Evolutionary conservation across 1,140 invertebrate genomes (phyloP).

Genomic region (Drosophila serrata): DNA sequence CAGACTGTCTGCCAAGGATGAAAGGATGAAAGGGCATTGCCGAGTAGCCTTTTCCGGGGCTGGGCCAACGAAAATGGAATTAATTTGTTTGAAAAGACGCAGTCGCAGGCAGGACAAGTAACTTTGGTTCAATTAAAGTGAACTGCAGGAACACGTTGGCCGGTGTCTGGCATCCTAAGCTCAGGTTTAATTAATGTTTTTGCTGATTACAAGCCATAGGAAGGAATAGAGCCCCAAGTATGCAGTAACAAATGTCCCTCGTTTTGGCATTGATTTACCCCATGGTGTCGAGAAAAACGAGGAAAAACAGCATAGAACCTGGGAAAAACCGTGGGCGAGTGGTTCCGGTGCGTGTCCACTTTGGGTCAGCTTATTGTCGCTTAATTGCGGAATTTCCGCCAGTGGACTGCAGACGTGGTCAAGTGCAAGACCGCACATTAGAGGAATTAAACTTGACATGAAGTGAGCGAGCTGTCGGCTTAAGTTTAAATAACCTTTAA

Average conservation of each 20-base stretch:
- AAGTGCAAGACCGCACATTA: conserved; percentile 38
- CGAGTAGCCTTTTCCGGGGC: conserved; percentile 20
- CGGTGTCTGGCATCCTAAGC: conserved; percentile 52
- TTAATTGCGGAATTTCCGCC: conserved; percentile 68
- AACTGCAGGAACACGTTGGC: conserved; percentile 48
- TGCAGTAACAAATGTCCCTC: conserved; percentile 56
- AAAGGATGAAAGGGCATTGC: conserved; percentile 50
- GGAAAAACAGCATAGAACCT: conserved; percentile 27
- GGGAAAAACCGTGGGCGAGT: conserved; percentile 34
- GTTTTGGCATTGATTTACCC: conserved; percentile 68
- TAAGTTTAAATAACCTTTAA: conserved; percentile 31
- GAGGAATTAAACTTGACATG: conserved; percentile 44
- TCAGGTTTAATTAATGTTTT: conserved; percentile 73
- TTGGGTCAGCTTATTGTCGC: conserved; percentile 71
- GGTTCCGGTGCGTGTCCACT: conserved; percentile 47
- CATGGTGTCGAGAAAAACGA: conserved; percentile 8
- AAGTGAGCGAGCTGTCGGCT: conserved; percentile 28
- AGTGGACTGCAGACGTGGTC: conserved; percentile 8
- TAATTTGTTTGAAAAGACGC: conserved; percentile 32
- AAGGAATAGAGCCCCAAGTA: conserved; percentile 28
- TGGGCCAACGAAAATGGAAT: conserved; percentile 37
- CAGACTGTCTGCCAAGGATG: conserved; percentile 25
- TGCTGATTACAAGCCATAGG: conserved; percentile 46
- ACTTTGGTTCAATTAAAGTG: conserved; percentile 31
- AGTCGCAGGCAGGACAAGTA: conserved; percentile 1